Conservation (phyloP, 2,888 invertebrate genomes). For the Oligia fasciuncula region DNA sequence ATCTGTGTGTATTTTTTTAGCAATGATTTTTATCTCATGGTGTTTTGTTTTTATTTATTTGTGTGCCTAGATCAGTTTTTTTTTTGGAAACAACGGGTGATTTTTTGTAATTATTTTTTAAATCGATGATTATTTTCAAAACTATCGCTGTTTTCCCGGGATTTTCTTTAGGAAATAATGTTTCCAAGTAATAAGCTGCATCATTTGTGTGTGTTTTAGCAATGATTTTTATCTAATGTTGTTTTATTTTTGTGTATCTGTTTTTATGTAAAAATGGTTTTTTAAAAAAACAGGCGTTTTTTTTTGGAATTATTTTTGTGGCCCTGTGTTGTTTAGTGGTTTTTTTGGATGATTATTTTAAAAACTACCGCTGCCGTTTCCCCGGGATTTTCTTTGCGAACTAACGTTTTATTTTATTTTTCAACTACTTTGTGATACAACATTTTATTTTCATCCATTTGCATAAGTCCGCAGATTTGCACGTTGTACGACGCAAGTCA, state of each 20-base stretch:
- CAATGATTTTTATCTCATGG: constrained; percentile 21
- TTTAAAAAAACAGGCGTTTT: neutral
- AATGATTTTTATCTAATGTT: constrained; percentile 9
- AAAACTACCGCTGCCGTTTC: neutral
- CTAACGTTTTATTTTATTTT: neutral
- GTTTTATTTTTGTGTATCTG: neutral
- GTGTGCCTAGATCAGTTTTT: neutral
- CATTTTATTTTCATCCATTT: neutral
- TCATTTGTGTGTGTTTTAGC: constrained; percentile 23
- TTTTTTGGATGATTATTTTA: neutral
- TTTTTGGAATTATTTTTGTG: neutral
- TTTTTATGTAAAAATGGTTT: neutral
- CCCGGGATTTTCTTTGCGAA: neutral
- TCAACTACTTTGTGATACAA: neutral
- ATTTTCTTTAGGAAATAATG: neutral
- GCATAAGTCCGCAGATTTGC: no score
- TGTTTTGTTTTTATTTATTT: neutral
- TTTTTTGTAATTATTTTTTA: neutral
- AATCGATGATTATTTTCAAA: neutral
- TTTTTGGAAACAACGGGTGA: neutral
- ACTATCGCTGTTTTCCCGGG: neutral
- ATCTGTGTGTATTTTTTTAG: constrained; percentile 31
- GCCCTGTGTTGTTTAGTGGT: neutral
- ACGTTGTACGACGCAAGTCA: no score
- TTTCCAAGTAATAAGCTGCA: constrained; percentile 11